phyloP scores from a whole-genome alignment of 2,888 invertebrate species.

The Fragum fragum region DNA sequence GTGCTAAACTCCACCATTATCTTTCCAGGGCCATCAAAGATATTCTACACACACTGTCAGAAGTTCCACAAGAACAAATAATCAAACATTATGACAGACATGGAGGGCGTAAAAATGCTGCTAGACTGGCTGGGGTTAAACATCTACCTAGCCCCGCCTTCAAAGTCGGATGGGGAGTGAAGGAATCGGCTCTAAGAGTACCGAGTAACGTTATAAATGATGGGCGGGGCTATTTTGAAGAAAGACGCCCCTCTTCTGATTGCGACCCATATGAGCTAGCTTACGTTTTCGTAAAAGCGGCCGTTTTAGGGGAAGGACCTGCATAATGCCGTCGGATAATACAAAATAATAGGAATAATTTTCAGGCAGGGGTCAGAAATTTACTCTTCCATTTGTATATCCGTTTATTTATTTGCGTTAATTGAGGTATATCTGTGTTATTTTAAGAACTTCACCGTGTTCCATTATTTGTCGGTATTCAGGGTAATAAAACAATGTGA shows the following conservation, averaged over 20 bases:
- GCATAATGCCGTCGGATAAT: too few species aligned
- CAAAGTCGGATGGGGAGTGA: conserved; percentile 7
- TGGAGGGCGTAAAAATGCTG: conserved; percentile 4
- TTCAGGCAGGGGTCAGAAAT: too few species aligned
- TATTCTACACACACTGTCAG: background rate
- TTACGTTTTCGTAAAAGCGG: background rate
- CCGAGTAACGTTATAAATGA: conserved; percentile 1
- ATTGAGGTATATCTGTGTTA: too few species aligned
- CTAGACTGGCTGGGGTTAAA: background rate
- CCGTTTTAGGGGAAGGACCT: background rate
- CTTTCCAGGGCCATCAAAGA: background rate
- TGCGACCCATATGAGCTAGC: conserved; percentile 16
- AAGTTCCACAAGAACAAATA: background rate
- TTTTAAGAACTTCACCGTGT: too few species aligned
- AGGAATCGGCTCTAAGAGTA: background rate
- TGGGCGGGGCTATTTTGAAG: conserved; percentile 18
- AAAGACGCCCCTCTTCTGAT: conserved; percentile 7
- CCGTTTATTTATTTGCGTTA: too few species aligned
- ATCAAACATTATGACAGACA: conserved; percentile 3
- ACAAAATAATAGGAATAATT: too few species aligned
- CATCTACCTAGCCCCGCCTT: conserved; percentile 6
- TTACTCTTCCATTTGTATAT: too few species aligned
- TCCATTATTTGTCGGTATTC: too few species aligned
- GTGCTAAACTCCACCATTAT: too few species aligned
- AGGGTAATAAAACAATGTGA: too few species aligned